Evolutionary conservation across 2,888 invertebrate genomes (phyloP).

Genomic region (Agelastica alni): DNA sequence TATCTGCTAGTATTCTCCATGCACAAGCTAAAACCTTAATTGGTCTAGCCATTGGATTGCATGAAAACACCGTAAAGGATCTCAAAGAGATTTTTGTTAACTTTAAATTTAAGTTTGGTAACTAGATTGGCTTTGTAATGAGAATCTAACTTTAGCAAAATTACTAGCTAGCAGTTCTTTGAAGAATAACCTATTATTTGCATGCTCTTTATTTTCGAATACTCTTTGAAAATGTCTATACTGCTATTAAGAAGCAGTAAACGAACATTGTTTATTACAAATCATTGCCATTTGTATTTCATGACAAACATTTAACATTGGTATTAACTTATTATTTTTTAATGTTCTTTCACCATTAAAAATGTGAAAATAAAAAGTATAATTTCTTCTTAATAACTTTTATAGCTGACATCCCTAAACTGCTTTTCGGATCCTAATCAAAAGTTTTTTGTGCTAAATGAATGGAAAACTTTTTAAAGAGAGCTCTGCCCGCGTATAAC

Average conservation of each 20-base stretch:
- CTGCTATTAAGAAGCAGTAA: neutral
- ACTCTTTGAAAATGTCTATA: neutral
- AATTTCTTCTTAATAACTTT: too few relatives aligned
- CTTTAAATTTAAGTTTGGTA: slow-evolving; percentile 17
- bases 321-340: too few relatives aligned
- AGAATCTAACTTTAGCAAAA: slow-evolving; percentile 2
- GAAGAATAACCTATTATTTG: neutral
- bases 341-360: too few relatives aligned
- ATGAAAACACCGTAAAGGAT: slow-evolving; percentile 12
- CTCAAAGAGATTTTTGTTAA: slow-evolving; percentile 20
- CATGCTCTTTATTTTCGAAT: neutral
- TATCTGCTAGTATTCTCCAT: slow-evolving; percentile 16
- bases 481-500: too few relatives aligned
- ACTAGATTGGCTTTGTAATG: slow-evolving; percentile 14
- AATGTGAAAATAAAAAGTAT: too few relatives aligned
- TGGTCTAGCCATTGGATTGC: slow-evolving; percentile 24
- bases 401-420: too few relatives aligned
- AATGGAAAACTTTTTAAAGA: too few relatives aligned
- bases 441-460: too few relatives aligned
- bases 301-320: too few relatives aligned
- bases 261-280: too few relatives aligned
- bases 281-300: too few relatives aligned
- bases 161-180: neutral
- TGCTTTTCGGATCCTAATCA: too few relatives aligned
- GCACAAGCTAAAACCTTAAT: slow-evolving; percentile 21